Percentiles rank a stretch among this genome's conserved stretches.
Conservation (phyloP, 2,113 vertebrate species). For the Hydrolagus affinis region DNA sequence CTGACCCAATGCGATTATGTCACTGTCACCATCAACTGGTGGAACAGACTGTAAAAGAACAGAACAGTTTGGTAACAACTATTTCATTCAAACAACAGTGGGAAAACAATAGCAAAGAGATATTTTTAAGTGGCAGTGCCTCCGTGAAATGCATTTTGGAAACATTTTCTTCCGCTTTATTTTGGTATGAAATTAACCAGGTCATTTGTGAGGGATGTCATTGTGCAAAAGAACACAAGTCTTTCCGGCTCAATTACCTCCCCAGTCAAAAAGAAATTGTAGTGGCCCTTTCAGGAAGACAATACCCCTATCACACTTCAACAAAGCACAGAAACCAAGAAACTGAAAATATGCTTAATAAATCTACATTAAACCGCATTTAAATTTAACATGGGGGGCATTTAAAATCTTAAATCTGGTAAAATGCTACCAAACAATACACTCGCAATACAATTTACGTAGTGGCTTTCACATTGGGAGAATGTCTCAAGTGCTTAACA, state of each 20-base stretch:
- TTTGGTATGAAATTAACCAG: neutral
- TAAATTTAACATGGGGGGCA: too few species aligned
- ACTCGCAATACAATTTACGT: too few species aligned
- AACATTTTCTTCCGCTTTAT: neutral
- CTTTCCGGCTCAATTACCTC: neutral
- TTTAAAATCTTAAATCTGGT: too few species aligned
- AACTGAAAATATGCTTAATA: neutral
- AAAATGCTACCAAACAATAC: too few species aligned
- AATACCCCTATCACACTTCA: neutral
- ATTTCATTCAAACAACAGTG: neutral
- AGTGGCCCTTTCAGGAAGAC: neutral
- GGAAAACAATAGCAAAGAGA: neutral
- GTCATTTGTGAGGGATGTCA: too few species aligned
- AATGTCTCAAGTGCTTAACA: too few species aligned
- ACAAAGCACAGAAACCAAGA: neutral
- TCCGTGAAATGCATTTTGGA: conserved; percentile 2
- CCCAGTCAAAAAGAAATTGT: neutral
- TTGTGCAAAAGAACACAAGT: too few species aligned
- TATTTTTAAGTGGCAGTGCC: neutral
- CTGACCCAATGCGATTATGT: conserved; percentile 78
- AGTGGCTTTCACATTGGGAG: too few species aligned
- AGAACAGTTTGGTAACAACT: conserved; percentile 36
- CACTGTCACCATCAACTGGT: conserved; percentile 72
- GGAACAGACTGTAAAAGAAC: conserved; percentile 73
- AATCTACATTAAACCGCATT: neutral